Evolutionary conservation across 2,888 invertebrate genomes (phyloP).

Genomic region (Thymelicus lineola): DNA sequence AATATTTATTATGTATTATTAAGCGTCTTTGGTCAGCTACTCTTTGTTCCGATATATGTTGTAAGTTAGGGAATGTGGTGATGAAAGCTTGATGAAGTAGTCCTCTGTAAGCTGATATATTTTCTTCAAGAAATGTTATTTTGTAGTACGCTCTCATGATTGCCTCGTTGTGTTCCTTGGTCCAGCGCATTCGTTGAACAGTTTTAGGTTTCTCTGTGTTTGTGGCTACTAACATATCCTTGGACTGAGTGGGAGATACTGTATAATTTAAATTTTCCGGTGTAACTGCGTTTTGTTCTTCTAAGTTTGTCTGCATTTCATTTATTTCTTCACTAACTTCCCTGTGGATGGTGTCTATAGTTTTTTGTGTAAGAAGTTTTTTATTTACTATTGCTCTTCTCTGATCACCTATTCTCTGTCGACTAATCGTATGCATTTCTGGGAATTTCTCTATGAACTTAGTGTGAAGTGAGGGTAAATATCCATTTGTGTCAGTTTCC

Average conservation of each 20-base stretch:
- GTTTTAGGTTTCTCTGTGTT: not conserved
- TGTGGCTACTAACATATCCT: not conserved
- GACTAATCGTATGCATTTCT: constrained; percentile 28
- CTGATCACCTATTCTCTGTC: constrained; percentile 41
- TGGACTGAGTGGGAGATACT: too few relatives aligned
- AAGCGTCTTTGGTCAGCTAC: constrained; percentile 40
- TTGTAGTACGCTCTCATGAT: constrained; percentile 36
- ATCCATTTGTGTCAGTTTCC: constrained; percentile 28
- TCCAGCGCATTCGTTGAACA: constrained; percentile 30
- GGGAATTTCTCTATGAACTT: constrained; percentile 36
- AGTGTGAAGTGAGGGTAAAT: constrained; percentile 31
- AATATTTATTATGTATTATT: constrained; percentile 39
- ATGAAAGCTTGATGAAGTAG: constrained; percentile 28
- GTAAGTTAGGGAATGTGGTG: constrained; percentile 27
- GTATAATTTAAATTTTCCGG: too few relatives aligned
- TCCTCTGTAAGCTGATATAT: constrained; percentile 35
- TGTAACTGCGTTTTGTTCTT: too few relatives aligned
- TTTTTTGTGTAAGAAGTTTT: constrained; percentile 37
- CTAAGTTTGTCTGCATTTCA: not conserved
- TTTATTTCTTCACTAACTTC: constrained; percentile 26
- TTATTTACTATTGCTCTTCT: constrained; percentile 37
- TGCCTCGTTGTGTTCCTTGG: constrained; percentile 34
- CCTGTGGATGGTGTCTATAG: constrained; percentile 29
- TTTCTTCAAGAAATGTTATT: constrained; percentile 35
- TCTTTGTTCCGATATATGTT: constrained; percentile 41